Evolutionary conservation across 2,797 vertebrate genomes (phyloP).

Genomic region (Gymnoscopelus braueri): DNA sequence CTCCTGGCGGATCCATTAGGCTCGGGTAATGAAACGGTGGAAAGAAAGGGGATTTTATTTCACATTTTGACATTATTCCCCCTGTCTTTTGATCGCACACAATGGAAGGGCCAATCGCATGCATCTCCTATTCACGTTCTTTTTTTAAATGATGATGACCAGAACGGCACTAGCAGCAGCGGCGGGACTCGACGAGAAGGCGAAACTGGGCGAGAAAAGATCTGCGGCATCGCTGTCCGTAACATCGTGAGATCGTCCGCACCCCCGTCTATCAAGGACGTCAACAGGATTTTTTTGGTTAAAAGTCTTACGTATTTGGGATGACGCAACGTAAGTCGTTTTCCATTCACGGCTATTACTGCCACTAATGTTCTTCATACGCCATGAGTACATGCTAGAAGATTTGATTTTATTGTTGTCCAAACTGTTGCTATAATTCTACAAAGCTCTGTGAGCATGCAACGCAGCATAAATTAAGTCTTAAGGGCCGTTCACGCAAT

Average conservation of each 20-base stretch:
- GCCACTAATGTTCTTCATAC: neutral
- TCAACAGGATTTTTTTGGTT: neutral
- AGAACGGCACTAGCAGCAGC: slow-evolving; percentile 5
- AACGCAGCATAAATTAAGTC: too few relatives aligned
- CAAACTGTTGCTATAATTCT: too few relatives aligned
- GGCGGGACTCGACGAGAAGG: neutral
- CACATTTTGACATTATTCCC: slow-evolving; percentile 20
- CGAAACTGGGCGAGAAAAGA: slow-evolving; percentile 12
- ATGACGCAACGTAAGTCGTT: neutral
- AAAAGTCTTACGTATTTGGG: neutral
- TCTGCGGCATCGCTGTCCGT: neutral
- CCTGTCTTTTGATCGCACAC: slow-evolving; percentile 38
- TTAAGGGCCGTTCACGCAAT: too few relatives aligned
- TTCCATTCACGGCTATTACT: neutral
- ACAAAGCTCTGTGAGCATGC: too few relatives aligned
- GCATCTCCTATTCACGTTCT: slow-evolving; percentile 32
- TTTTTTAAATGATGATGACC: slow-evolving; percentile 36
- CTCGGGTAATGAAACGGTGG: slow-evolving; percentile 59
- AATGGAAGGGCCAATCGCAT: slow-evolving; percentile 34
- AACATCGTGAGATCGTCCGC: neutral
- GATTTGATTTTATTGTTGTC: too few relatives aligned
- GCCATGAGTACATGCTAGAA: neutral
- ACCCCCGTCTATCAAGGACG: neutral
- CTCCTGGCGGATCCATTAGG: slow-evolving; percentile 77
- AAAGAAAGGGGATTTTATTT: slow-evolving; percentile 30